phyloP scores from a whole-genome alignment of 2,797 vertebrate species.

The Mormyrops attenuatus region DNA sequence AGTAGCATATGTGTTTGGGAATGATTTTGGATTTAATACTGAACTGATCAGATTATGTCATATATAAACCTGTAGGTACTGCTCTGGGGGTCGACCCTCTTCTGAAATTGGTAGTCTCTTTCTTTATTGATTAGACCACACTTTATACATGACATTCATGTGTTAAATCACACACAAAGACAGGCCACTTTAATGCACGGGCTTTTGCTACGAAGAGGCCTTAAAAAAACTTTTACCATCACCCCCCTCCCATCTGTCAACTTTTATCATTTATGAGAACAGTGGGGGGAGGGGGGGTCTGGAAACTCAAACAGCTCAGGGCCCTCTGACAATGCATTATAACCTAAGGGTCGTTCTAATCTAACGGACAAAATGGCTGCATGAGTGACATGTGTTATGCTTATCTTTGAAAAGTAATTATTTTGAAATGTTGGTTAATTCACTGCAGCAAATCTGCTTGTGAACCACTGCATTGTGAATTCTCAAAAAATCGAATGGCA shows the following conservation, averaged over 20 bases:
- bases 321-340: not conserved
- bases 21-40: not conserved
- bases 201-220: not conserved
- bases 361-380: not conserved
- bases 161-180: not conserved
- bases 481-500: not conserved
- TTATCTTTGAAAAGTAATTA: not conserved
- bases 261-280: not conserved
- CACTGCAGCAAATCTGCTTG: not conserved
- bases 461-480: not conserved
- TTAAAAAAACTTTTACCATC: not conserved
- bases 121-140: not conserved
- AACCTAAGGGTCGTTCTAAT: not conserved
- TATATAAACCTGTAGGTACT: not conserved
- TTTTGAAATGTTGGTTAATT: not conserved
- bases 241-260: not conserved
- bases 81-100: not conserved
- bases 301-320: not conserved
- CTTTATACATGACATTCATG: not conserved
- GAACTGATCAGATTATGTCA: not conserved
- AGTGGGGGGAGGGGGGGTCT: not conserved
- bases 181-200: not conserved
- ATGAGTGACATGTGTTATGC: not conserved
- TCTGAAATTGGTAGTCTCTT: not conserved
- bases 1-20: not conserved